Evolutionary conservation across 2,113 vertebrate genomes (phyloP).

Genomic region (Sorex araneus): DNA sequence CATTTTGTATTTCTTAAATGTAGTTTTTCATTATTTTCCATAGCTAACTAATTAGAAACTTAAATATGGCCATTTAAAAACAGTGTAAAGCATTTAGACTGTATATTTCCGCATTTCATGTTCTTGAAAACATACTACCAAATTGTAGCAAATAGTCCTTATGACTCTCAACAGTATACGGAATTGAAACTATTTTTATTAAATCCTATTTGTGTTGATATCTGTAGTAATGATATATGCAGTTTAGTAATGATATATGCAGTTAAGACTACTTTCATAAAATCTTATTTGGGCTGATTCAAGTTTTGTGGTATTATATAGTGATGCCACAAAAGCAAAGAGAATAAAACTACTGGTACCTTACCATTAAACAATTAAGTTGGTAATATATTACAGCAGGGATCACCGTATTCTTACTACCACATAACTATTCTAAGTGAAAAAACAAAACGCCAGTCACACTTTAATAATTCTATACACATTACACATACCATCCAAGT

Average conservation of each 20-base stretch:
- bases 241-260: not conserved
- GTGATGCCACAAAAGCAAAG: not conserved
- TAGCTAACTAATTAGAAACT: not conserved
- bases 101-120: not conserved
- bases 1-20: conserved; percentile 20
- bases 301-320: not conserved
- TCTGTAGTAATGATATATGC: not conserved
- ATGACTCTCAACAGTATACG: no score
- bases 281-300: not conserved
- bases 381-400: not conserved
- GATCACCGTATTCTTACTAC: not conserved
- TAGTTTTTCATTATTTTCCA: conserved; percentile 48
- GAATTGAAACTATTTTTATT: no score
- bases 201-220: no score
- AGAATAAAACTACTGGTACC: not conserved
- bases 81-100: conserved; percentile 1
- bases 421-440: not conserved
- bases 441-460: not conserved
- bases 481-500: no score
- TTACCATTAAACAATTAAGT: conserved; percentile 44
- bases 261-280: conserved; percentile 26
- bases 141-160: no score
- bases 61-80: conserved; percentile 11
- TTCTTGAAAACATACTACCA: no score
- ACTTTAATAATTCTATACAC: not conserved